These are phyloP conservation scores for Diplogasteroides magnus DNA, from an alignment of 1,140 invertebrate species.

Conservation along the genomic window DNA sequence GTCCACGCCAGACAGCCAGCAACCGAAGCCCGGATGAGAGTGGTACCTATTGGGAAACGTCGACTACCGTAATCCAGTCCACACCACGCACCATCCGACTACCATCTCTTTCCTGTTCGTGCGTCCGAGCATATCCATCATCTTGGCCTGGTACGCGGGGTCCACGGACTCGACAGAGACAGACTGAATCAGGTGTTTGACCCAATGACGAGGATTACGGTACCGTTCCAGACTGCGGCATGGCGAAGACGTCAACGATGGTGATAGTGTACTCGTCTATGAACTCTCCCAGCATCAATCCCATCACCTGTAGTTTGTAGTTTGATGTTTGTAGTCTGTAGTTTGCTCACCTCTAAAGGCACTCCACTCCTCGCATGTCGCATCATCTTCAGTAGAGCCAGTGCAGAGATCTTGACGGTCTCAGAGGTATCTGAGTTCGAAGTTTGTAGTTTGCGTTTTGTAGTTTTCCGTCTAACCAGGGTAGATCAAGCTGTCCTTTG, in stretches of 20 bases:
- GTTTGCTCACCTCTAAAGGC: constrained; percentile 75
- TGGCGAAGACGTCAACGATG: constrained; percentile 98
- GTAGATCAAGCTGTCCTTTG: not conserved
- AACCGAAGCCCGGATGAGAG: too few species aligned
- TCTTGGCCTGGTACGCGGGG: constrained; percentile 98
- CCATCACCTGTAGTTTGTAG: constrained; percentile 71
- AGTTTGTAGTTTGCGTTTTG: too few species aligned
- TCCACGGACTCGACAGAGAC: constrained; percentile 98
- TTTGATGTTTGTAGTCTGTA: not conserved
- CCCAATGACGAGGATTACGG: not conserved
- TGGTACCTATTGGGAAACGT: too few species aligned
- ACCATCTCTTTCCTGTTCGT: constrained; percentile 96
- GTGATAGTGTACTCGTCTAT: constrained; percentile 98
- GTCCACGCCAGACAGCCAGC: too few species aligned
- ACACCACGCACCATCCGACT: constrained; percentile 94
- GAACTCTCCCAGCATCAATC: constrained; percentile 98
- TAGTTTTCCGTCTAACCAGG: not conserved
- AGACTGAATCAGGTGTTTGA: constrained; percentile 59
- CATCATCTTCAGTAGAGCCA: constrained; percentile 68
- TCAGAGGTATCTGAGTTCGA: not conserved
- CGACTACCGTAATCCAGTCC: too few species aligned
- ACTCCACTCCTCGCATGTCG: constrained; percentile 97
- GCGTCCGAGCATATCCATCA: constrained; percentile 98
- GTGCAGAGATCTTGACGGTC: constrained; percentile 19
- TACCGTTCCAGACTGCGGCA: constrained; percentile 90